Base-by-base conservation (phyloP, 1,140 invertebrate species). In the Spodoptera frugiperda region DNA sequence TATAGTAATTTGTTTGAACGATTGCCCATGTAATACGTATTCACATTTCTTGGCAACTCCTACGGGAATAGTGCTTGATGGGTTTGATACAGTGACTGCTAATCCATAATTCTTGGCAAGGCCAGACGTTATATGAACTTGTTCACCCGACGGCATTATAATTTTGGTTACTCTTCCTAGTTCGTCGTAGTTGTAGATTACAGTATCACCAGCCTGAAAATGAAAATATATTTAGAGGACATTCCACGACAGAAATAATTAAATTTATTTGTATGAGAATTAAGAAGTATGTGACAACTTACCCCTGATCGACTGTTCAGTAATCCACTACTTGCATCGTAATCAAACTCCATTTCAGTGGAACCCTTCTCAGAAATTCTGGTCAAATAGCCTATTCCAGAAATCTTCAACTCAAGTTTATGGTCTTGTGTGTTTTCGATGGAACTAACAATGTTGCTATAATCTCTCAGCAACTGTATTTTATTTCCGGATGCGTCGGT, bases 381-480 rank as follows among this genome's bases (percentile, higher is more conserved):
- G 19, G 97, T 97, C 77, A 98, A 95, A 81, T 97, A 97, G 12
- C 97, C 97, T 78, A 98, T 96, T 54, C 97, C 97, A 67, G 97
- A 98, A 84, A 98, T 98, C 90, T 98, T 97, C 30, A 98, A 92
- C 82, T 97, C 97, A 8, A 97, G 97, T 94, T 98, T 98, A 87
- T 98, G 97, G 87, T 98, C 98, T 91, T 98, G 97, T 11, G 97
- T 98, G 85, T 98, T 98, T 94, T 99, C 97, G 84, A 99, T 99
- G 5, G 98, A 98, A 86, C 97, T 98, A 0, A 97, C 97, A 33
- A 97, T 96, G 84, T 97, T 97, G 86, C 97, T 98, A 86, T 98
- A 98, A 92, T 99, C 98, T 63, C 98, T 95, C 14, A 98, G 94
- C 87, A 99, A 97, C 87, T 98, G 96, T 79, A 99, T 97, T 94